phyloP scores from a whole-genome alignment of 2,113 vertebrate genomes.

The Melanerpes formicivorus region DNA sequence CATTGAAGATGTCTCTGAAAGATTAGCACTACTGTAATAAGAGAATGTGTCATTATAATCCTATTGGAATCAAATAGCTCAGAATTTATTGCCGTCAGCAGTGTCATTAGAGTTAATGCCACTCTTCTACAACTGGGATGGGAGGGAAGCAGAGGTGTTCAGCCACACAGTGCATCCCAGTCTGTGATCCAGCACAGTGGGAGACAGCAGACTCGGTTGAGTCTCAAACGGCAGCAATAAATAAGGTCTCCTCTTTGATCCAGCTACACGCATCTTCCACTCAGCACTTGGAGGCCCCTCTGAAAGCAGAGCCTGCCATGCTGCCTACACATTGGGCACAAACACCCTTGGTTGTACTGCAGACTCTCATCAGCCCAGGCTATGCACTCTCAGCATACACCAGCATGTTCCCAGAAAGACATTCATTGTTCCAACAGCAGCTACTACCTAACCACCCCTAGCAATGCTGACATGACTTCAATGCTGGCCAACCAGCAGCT shows the following conservation, averaged over 20 bases:
- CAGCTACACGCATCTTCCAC: neutral
- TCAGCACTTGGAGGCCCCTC: neutral
- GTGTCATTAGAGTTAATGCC: neutral
- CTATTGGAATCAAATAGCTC: neutral
- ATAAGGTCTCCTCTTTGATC: neutral
- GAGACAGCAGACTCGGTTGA: neutral
- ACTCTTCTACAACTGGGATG: neutral
- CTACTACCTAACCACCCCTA: neutral
- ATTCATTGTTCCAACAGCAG: neutral
- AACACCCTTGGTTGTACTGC: neutral
- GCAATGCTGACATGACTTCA: neutral
- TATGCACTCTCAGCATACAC: too few species aligned
- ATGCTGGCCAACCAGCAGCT: neutral
- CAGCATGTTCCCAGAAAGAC: neutral
- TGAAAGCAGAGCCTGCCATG: rapidly evolving
- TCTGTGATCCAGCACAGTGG: neutral
- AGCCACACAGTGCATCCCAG: neutral
- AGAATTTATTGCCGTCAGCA: neutral
- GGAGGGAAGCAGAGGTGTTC: neutral
- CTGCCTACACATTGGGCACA: rapidly evolving
- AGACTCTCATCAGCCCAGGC: neutral
- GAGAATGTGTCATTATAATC: neutral
- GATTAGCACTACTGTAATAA: neutral
- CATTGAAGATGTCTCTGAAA: neutral
- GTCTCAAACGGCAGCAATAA: neutral